Percentiles rank a stretch among this genome's conserved stretches.
Evolutionary conservation across 37 sponge, comb jelly and placozoan species (phyloP).

Genomic region (Spongia lamella): DNA sequence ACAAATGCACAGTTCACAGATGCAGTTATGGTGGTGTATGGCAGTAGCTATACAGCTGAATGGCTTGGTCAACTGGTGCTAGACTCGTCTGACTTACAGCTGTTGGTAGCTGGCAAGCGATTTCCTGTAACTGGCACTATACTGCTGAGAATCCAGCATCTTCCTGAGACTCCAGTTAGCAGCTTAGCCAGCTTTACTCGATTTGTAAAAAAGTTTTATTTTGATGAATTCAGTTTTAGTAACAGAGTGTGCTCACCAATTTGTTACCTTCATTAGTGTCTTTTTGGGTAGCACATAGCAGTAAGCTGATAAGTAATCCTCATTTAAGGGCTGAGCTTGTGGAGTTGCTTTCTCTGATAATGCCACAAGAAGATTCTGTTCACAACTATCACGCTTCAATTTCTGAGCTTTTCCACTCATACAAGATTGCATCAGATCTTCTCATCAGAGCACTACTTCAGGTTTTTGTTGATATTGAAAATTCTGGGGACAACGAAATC

Average conservation of each 20-base stretch:
- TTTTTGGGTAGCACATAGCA: slow-evolving; percentile 69
- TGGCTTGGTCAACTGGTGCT: slow-evolving; percentile 53
- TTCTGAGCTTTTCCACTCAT: slow-evolving; percentile 21
- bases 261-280: slow-evolving; percentile 40
- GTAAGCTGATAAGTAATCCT: slow-evolving; percentile 62
- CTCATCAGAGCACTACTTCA: slow-evolving; percentile 56
- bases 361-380: slow-evolving; percentile 14
- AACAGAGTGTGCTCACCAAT: background rate
- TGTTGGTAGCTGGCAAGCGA: background rate
- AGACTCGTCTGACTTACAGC: slow-evolving; percentile 1
- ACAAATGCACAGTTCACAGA: slow-evolving; percentile 32
- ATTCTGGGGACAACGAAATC: slow-evolving; percentile 61
- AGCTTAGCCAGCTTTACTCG: slow-evolving; percentile 54
- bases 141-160: slow-evolving; percentile 10
- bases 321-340: slow-evolving; percentile 80
- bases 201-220: slow-evolving; percentile 38
- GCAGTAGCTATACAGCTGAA: slow-evolving; percentile 48
- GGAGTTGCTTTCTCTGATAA: slow-evolving; percentile 55
- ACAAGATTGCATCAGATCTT: slow-evolving; percentile 40
- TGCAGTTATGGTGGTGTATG: slow-evolving; percentile 35
- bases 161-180: slow-evolving; percentile 70
- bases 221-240: background rate
- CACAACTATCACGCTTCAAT: background rate
- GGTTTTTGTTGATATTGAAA: slow-evolving; percentile 88
- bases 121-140: background rate